A percentile compares a stretch with the other conserved stretches of the same genome.
These are phyloP conservation scores for Contarinia nasturtii DNA, from an alignment of 1,140 invertebrate genomes.

Conservation along the genomic window DNA sequence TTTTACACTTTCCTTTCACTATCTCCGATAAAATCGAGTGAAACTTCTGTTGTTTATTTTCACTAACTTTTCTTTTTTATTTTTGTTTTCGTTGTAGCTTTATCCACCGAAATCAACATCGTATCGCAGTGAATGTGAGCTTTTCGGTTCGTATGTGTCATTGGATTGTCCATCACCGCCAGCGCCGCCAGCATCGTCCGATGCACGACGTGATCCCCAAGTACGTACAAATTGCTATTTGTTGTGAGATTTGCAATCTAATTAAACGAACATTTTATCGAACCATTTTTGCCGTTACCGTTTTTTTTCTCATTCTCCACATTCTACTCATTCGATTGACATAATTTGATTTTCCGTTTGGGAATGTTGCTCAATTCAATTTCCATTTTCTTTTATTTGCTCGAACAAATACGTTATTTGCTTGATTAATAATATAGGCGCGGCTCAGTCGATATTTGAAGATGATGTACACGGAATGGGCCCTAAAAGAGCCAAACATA, in stretches of 20 bases:
- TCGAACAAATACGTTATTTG: neutral
- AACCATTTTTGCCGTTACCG: neutral
- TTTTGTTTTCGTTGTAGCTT: conserved; percentile 5
- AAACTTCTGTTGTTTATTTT: neutral
- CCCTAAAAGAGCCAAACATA: conserved; percentile 23
- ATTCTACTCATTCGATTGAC: neutral
- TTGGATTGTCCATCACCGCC: conserved; percentile 10
- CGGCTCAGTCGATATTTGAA: conserved; percentile 20
- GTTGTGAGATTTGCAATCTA: neutral
- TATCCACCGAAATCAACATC: conserved; percentile 7
- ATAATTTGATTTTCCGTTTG: no score
- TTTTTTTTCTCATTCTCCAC: neutral
- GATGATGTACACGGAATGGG: conserved; percentile 25
- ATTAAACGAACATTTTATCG: neutral
- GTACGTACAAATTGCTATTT: conserved; percentile 1
- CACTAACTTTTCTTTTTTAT: neutral
- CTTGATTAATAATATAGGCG: conserved; percentile 1
- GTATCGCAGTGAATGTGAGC: conserved; percentile 5
- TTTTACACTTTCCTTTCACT: neutral
- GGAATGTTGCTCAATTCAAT: neutral
- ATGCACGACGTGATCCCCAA: conserved; percentile 6
- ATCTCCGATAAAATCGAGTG: no score
- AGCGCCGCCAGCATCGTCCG: conserved; percentile 5
- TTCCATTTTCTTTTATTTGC: neutral
- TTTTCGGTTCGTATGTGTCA: conserved; percentile 8